A percentile compares a stretch with the other conserved stretches of the same genome.
These are phyloP conservation scores for Euclidia mi DNA, from an alignment of 2,888 invertebrate species.

Conservation along the genomic window DNA sequence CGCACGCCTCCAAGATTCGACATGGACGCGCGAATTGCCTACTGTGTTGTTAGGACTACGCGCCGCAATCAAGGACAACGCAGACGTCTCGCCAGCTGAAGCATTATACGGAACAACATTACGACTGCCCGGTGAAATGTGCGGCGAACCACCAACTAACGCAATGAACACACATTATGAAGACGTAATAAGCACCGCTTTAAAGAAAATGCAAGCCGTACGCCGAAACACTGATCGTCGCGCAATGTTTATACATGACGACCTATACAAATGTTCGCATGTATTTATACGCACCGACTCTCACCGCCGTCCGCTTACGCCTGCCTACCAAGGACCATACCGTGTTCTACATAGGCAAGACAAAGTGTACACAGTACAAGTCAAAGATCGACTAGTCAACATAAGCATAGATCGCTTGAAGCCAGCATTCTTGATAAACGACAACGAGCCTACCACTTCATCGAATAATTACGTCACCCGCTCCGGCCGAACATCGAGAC, in stretches of 20 bases:
- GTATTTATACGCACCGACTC: too few relatives aligned
- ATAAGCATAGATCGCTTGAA: too few relatives aligned
- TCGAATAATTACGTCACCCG: too few relatives aligned
- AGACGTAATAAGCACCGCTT: not conserved
- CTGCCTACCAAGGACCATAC: too few relatives aligned
- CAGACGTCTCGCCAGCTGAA: not conserved
- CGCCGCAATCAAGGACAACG: constrained; percentile 6
- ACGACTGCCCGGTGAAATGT: not conserved
- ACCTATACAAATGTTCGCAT: not conserved
- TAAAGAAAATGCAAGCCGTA: not conserved
- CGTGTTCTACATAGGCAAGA: too few relatives aligned
- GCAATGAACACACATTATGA: not conserved
- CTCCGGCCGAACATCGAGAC: too few relatives aligned
- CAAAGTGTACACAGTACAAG: too few relatives aligned
- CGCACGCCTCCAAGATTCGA: not conserved
- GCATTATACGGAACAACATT: not conserved
- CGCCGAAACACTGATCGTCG: not conserved
- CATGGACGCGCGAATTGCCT: constrained; percentile 27
- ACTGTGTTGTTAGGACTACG: constrained; percentile 27
- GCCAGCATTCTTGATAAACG: too few relatives aligned
- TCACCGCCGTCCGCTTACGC: too few relatives aligned
- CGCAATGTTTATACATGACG: not conserved
- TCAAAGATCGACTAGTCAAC: too few relatives aligned
- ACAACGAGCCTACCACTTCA: too few relatives aligned
- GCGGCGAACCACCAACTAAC: not conserved